Base-by-base conservation (phyloP, 2,113 vertebrate species). In the Cynocephalus volans region DNA sequence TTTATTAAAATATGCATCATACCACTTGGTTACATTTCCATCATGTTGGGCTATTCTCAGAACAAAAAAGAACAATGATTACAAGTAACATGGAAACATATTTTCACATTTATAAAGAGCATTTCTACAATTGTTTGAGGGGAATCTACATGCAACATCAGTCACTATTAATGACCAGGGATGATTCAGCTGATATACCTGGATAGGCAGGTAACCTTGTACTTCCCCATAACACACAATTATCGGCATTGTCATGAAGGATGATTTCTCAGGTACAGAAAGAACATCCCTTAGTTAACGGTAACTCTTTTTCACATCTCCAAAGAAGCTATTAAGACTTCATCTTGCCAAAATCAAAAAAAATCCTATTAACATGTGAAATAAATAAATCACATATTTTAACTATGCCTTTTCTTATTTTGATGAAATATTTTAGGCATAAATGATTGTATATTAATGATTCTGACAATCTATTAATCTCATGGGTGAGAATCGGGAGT, bases 11-110 rank as follows among this genome's bases (percentile, higher is more conserved):
- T 99, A 99, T 1, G 99, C 99, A 86, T 98, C 99, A 95, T 99
- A 99, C 99, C 99, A 99, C 97, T 99, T 99, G 86, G 99, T 99
- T 97, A 99, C 95, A 97, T 99, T 99, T 88, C 98, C 98, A 90
- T 99, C 98, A 97, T 99, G 98, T 96, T 99, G 99, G 98, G 99
- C 99, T 99, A 96, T 96, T 97, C 83, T 90, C 56, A 98, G 94
- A 69, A 87, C 95, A 90, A 97, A 96, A 17, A 95, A 72, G 96
- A 91, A 80, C 56, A 62, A 75, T 67, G 33, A 93, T 93, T 92
- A 80, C 7, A 92, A 95, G 19, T 76, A 73, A 92, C 26, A 73
- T 4, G 75, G 19, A 0, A 85, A 95, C 14, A 12, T 13, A 80
- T 36, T 94, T 87, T 92, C 36, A 76, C 36, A 80, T 81, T 75